A percentile compares a stretch with the other conserved stretches of the same genome.
These are phyloP conservation scores for Petrosia ficiformis DNA, from an alignment of 37 sponge, comb jelly and placozoan species.

Conservation along the genomic window DNA sequence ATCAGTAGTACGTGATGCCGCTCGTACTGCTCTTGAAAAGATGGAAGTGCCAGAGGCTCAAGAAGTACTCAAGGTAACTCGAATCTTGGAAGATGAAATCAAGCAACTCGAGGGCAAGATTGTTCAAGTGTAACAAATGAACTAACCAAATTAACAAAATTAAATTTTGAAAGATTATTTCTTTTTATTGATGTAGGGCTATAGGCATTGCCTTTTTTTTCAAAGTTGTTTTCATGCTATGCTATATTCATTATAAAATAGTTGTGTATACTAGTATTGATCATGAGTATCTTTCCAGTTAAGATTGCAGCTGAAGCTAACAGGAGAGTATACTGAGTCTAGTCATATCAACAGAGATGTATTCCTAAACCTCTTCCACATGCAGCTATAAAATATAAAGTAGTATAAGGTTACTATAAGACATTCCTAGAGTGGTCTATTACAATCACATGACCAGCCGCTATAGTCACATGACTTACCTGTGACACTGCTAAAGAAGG, in stretches of 20 bases:
- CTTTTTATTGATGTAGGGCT: background rate
- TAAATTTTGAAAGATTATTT: background rate
- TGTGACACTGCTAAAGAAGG: constrained; percentile 79
- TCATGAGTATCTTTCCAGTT: too few relatives aligned
- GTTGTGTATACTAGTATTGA: too few relatives aligned
- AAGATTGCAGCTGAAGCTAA: too few relatives aligned
- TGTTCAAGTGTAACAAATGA: constrained; percentile 40
- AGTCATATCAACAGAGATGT: constrained; percentile 78
- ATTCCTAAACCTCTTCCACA: constrained; percentile 53
- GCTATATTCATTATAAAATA: too few relatives aligned
- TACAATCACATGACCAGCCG: background rate
- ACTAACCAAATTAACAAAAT: too few relatives aligned
- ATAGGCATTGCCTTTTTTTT: too few relatives aligned
- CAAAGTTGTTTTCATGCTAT: too few relatives aligned
- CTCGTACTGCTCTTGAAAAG: constrained; percentile 83
- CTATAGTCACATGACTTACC: constrained; percentile 30
- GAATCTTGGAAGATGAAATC: constrained; percentile 74
- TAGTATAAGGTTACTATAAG: too few relatives aligned
- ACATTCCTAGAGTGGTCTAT: too few relatives aligned
- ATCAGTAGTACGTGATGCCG: constrained; percentile 90
- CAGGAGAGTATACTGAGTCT: too few relatives aligned
- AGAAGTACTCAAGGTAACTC: constrained; percentile 69
- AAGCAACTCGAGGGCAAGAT: constrained; percentile 41
- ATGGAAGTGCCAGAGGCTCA: constrained; percentile 86
- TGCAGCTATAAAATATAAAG: constrained; percentile 33